These are phyloP conservation scores for Apocheima hispidaria DNA, from an alignment of 2,888 invertebrate genomes.

Conservation along the genomic window DNA sequence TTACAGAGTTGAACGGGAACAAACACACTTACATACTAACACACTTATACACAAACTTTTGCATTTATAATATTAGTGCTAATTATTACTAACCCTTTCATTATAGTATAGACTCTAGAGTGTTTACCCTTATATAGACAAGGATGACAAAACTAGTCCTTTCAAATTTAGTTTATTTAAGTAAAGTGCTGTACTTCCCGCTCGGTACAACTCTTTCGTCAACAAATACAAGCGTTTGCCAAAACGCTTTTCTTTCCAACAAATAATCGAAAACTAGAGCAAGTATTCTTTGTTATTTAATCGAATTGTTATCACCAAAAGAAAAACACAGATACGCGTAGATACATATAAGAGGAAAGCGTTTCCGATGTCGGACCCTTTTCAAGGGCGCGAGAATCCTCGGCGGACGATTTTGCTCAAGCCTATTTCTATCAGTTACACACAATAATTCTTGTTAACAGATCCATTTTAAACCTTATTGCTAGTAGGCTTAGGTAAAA, in stretches of 20 bases:
- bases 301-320: slow-evolving; percentile 47
- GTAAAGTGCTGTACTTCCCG: too few species aligned
- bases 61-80: too few species aligned
- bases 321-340: slow-evolving; percentile 43
- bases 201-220: too few species aligned
- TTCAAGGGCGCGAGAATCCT: slow-evolving; percentile 59
- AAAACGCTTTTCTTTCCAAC: slow-evolving; percentile 18
- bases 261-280: slow-evolving; percentile 38
- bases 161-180: too few species aligned
- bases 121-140: too few species aligned
- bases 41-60: too few species aligned
- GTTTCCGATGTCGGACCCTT: slow-evolving; percentile 60
- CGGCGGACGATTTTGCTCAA: slow-evolving; percentile 49
- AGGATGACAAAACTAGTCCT: too few species aligned
- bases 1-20: too few species aligned
- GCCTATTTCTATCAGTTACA: slow-evolving; percentile 44
- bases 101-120: too few species aligned
- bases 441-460: slow-evolving; percentile 21
- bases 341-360: slow-evolving; percentile 52
- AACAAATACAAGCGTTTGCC: slow-evolving; percentile 14
- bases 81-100: too few species aligned
- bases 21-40: too few species aligned
- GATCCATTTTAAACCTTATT: slow-evolving; percentile 25
- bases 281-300: slow-evolving; percentile 45
- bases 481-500: slow-evolving; percentile 11